These are phyloP conservation scores for Urocyon cinereoargenteus DNA, from an alignment of 2,797 vertebrate species.

Conservation along the genomic window DNA sequence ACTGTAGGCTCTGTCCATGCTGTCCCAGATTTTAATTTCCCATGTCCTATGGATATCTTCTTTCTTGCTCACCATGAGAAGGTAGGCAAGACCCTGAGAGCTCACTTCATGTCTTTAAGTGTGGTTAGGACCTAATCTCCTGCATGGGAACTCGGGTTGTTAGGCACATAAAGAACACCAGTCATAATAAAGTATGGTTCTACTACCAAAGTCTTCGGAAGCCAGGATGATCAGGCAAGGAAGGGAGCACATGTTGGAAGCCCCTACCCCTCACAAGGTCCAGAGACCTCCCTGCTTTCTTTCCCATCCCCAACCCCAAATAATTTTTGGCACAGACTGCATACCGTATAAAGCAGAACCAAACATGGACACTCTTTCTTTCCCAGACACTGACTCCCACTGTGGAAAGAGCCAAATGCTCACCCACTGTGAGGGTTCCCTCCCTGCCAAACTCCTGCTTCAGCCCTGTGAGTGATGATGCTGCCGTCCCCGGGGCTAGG, in stretches of 20 bases:
- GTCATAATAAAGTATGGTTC: neutral
- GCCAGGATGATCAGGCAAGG: neutral
- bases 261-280: accelerated
- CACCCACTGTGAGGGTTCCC: neutral
- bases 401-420: neutral
- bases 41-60: accelerated
- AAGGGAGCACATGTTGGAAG: accelerated
- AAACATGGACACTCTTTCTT: neutral
- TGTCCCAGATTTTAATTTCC: neutral
- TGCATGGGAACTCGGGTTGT: no score
- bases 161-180: neutral
- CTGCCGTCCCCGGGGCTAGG: neutral
- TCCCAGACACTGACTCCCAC: neutral
- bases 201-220: neutral
- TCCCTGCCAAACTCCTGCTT: neutral
- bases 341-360: neutral
- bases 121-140: no score
- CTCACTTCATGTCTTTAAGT: neutral
- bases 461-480: accelerated
- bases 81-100: neutral
- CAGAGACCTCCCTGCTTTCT: no score
- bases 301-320: neutral
- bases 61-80: neutral
- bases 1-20: neutral
- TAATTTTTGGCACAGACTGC: neutral